Evolutionary conservation across 2,113 vertebrate species (phyloP), one percentile per base, ranked within the genome.

Genomic region (Sapayoa aenigma): DNA sequence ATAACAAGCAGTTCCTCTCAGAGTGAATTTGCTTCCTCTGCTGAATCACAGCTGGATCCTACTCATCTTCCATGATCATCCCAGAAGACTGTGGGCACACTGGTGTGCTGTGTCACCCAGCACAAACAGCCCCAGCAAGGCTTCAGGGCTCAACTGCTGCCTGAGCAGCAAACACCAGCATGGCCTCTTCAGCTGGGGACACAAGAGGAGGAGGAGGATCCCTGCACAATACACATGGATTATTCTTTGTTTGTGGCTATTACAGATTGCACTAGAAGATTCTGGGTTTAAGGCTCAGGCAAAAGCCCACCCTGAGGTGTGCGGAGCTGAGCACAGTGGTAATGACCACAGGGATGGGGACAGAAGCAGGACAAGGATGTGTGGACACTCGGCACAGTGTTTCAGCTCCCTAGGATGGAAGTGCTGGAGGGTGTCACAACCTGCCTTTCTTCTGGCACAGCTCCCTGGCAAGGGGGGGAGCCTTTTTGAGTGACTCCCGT

Each of bases 101-200:
- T 23, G 49, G 4, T 44, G 53, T 80, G 25, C 72, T 85, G 75
- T 52, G 82, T 74, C 59, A 58, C 35, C 35, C 30, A 9, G 47
- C 5, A 59, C 60, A 67, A 91, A 66, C 63, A 82, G 27, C 35
- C 37, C 4, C 3, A 81, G 77, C 17, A 52, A 59, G 46, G 41
- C 53, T 67, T 12, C 69, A 28, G 53, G 71, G 16, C 59, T 58
- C 20, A 21, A 52, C 3, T 14, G 21, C 41, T 89, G 50, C n/a
- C 55, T 31, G 27, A 75, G 14, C 50, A 59, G 27, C 56, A 59
- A 75, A 44, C 35, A 65, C 44, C 46, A 50, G 47, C 53, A 44
- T 1, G 0, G 7, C 35, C 17, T 28, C 35, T 59, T 39, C 11
- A 4, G 23, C 0, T 49, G 27, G 30, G 46, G 24, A 35, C 46